Evolutionary conservation across 2,113 vertebrate genomes (phyloP).

Genomic region (Nematolebias whitei): DNA sequence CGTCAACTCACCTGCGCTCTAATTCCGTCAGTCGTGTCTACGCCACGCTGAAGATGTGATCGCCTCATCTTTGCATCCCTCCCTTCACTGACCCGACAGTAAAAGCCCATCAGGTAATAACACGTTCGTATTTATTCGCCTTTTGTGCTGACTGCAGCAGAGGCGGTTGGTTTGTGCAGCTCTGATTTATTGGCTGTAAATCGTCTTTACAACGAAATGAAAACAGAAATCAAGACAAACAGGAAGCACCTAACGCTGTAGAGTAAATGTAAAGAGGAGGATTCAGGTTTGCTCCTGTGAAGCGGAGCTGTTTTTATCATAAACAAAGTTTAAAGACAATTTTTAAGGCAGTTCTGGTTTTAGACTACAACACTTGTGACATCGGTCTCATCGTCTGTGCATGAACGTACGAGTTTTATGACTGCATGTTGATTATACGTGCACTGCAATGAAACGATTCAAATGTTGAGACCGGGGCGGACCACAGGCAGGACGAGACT

Average conservation of each 20-base stretch:
- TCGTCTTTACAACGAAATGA: neutral
- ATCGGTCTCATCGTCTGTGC: too few relatives aligned
- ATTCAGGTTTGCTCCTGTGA: too few relatives aligned
- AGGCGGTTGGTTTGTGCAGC: neutral
- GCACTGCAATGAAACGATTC: too few relatives aligned
- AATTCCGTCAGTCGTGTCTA: neutral
- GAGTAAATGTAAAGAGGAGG: too few relatives aligned
- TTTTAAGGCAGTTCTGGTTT: too few relatives aligned
- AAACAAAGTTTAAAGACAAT: too few relatives aligned
- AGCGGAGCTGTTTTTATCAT: too few relatives aligned
- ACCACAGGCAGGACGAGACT: too few relatives aligned
- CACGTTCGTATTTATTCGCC: conserved; percentile 29
- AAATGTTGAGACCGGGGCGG: too few relatives aligned
- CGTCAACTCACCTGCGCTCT: neutral
- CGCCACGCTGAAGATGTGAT: neutral
- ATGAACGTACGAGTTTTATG: too few relatives aligned
- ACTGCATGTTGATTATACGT: too few relatives aligned
- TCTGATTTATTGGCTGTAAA: conserved; percentile 30
- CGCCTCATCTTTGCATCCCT: neutral
- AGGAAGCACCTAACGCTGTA: neutral
- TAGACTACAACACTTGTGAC: too few relatives aligned
- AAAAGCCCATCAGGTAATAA: conserved; percentile 14
- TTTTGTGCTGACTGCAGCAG: conserved; percentile 17
- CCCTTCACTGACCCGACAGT: neutral
- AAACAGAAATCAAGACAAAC: neutral